Conservation (phyloP, 2,797 vertebrate species). For the Coluber constrictor region DNA sequence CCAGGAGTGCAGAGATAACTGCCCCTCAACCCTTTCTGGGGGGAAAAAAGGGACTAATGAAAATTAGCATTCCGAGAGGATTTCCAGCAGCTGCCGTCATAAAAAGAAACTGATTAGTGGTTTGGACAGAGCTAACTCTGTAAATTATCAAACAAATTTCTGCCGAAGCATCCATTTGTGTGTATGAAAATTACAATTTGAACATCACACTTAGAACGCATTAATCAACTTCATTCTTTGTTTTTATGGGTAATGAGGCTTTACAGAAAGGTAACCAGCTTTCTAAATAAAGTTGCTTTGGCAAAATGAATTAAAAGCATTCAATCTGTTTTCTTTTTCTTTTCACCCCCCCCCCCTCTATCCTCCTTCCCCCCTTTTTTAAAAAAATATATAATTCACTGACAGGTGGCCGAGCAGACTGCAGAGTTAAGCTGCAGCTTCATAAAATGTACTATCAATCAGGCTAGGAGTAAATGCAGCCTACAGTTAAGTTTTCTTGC, state of each 20-base stretch:
- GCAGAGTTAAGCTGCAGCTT: slow-evolving; percentile 34
- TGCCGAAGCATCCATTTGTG: slow-evolving; percentile 74
- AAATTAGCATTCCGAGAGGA: slow-evolving; percentile 75
- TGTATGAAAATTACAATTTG: slow-evolving; percentile 78
- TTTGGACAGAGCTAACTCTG: slow-evolving; percentile 75
- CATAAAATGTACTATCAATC: neutral
- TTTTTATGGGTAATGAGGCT: slow-evolving; percentile 78
- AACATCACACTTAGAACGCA: slow-evolving; percentile 76
- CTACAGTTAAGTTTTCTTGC: slow-evolving; percentile 29
- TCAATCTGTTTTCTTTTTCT: neutral
- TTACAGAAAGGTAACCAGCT: slow-evolving; percentile 75
- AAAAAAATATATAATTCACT: slow-evolving; percentile 7
- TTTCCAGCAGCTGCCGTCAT: slow-evolving; percentile 75
- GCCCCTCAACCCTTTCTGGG: slow-evolving; percentile 35
- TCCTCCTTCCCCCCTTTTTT: neutral
- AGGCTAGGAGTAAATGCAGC: slow-evolving; percentile 44
- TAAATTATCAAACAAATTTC: slow-evolving; percentile 81
- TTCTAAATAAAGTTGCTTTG: slow-evolving; percentile 77
- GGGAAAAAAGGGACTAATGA: slow-evolving; percentile 64
- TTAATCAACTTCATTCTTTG: slow-evolving; percentile 82
- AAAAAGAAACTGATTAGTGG: slow-evolving; percentile 80
- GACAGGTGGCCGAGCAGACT: slow-evolving; percentile 50
- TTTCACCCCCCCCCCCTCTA: neutral
- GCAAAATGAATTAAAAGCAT: slow-evolving; percentile 67
- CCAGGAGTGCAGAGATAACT: slow-evolving; percentile 39